These are phyloP conservation scores for Sebastes diploproa DNA, from an alignment of 2,797 vertebrate species.

Conservation along the genomic window DNA sequence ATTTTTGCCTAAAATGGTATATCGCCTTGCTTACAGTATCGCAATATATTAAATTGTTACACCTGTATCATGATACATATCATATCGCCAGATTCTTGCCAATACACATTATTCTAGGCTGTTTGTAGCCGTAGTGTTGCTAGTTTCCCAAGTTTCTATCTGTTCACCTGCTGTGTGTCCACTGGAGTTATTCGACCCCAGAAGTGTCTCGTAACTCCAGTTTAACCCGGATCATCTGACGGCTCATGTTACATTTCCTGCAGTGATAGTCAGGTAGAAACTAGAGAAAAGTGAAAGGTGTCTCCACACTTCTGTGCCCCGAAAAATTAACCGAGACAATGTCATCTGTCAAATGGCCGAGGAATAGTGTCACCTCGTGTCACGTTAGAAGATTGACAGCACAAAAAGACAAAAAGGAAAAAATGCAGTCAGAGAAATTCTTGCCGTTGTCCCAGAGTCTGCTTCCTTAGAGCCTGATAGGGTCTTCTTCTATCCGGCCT, in stretches of 20 bases:
- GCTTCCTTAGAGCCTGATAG: neutral
- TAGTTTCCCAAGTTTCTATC: neutral
- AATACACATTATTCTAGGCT: neutral
- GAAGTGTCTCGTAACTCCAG: neutral
- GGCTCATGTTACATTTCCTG: neutral
- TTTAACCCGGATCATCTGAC: constrained; percentile 6
- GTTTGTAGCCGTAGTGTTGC: neutral
- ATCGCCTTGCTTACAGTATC: no score
- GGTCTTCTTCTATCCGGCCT: neutral
- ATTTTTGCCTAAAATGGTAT: no score
- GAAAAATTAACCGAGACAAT: constrained; percentile 3
- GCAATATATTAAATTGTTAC: no score
- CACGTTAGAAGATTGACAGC: neutral
- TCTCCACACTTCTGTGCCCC: neutral
- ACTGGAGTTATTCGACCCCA: neutral
- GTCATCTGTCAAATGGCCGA: neutral
- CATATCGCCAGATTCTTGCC: no score
- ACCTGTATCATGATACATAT: no score
- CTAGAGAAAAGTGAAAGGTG: neutral
- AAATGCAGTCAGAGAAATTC: neutral
- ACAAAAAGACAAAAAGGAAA: neutral
- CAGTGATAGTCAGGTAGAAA: neutral
- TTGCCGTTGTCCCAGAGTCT: neutral
- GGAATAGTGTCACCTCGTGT: constrained; percentile 1
- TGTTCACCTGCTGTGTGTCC: neutral